These are phyloP conservation scores for Rattus rattus DNA, from an alignment of 2,113 vertebrate species.

Conservation along the genomic window DNA sequence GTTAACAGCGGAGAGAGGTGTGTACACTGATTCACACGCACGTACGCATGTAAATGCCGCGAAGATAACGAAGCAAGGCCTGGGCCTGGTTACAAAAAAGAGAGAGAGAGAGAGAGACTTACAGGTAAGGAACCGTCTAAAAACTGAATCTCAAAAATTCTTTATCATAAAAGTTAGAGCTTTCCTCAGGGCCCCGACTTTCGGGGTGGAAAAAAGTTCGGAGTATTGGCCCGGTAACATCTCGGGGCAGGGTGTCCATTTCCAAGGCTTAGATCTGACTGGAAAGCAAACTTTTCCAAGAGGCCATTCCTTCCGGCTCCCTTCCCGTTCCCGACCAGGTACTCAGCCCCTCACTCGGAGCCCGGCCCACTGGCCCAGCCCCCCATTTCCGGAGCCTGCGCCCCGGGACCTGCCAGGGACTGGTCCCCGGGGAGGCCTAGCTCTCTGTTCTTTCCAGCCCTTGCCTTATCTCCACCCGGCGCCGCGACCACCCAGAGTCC, in stretches of 20 bases:
- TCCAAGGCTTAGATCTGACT: constrained; percentile 28
- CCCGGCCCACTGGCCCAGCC: constrained; percentile 54
- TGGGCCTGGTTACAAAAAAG: not conserved
- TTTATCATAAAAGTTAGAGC: not conserved
- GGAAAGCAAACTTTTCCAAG: constrained; percentile 29
- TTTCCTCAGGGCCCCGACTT: not conserved
- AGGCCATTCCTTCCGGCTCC: constrained; percentile 3
- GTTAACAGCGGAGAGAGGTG: not conserved
- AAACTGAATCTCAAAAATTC: not conserved
- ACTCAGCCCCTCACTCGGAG: not conserved
- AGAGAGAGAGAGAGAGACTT: not conserved
- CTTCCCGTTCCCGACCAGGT: constrained; percentile 1
- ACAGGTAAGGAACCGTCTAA: not conserved
- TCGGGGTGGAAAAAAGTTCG: not conserved
- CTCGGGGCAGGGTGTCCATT: constrained; percentile 34
- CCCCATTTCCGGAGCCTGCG: constrained; percentile 69
- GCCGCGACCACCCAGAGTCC: not conserved
- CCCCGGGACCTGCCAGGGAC: constrained; percentile 32
- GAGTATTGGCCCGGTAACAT: not conserved
- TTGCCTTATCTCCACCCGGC: constrained; percentile 24
- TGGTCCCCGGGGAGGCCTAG: constrained; percentile 71
- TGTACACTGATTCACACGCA: not conserved
- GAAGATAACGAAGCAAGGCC: constrained; percentile 35
- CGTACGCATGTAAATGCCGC: not conserved
- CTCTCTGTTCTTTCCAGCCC: not conserved